Evolutionary conservation across 1,140 invertebrate species (phyloP).

Genomic region (Lepidostoma basale): DNA sequence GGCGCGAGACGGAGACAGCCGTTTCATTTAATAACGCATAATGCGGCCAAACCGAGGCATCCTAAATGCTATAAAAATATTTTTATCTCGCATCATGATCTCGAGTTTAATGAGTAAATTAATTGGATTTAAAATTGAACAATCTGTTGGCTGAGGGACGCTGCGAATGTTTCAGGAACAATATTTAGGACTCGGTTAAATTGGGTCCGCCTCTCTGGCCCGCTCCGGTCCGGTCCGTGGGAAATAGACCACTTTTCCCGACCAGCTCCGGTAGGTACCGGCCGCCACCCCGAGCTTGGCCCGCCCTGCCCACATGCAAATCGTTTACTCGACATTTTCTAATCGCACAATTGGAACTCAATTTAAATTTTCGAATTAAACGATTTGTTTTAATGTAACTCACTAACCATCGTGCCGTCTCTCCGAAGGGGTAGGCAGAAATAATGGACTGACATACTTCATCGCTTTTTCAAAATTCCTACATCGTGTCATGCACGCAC

Average conservation of each 20-base stretch:
- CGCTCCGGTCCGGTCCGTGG: constrained; percentile 11
- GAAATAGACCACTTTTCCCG: constrained; percentile 16
- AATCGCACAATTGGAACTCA: too few relatives aligned
- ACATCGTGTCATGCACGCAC: too few relatives aligned
- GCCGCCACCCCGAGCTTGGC: too few relatives aligned
- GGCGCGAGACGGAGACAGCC: constrained; percentile 4
- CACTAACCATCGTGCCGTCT: too few relatives aligned
- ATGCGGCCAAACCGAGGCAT: constrained; percentile 38
- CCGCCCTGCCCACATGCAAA: too few relatives aligned
- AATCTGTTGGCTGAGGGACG: constrained; percentile 26
- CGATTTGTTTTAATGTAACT: too few relatives aligned
- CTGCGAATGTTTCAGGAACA: constrained; percentile 19
- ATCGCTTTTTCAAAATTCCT: too few relatives aligned
- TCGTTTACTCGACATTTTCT: too few relatives aligned
- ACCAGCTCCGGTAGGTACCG: too few relatives aligned
- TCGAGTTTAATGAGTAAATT: constrained; percentile 47
- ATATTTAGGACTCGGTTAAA: constrained; percentile 11
- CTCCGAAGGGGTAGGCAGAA: too few relatives aligned
- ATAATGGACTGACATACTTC: too few relatives aligned
- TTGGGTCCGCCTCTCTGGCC: constrained; percentile 1
- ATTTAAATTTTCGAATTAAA: too few relatives aligned
- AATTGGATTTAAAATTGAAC: constrained; percentile 48
- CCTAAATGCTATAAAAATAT: constrained; percentile 45
- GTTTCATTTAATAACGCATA: constrained; percentile 45
- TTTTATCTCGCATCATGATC: constrained; percentile 46